Evolutionary conservation across 2,888 invertebrate species (phyloP), one percentile per base, ranked within the genome.

Genomic region (Agrotis puta): DNA sequence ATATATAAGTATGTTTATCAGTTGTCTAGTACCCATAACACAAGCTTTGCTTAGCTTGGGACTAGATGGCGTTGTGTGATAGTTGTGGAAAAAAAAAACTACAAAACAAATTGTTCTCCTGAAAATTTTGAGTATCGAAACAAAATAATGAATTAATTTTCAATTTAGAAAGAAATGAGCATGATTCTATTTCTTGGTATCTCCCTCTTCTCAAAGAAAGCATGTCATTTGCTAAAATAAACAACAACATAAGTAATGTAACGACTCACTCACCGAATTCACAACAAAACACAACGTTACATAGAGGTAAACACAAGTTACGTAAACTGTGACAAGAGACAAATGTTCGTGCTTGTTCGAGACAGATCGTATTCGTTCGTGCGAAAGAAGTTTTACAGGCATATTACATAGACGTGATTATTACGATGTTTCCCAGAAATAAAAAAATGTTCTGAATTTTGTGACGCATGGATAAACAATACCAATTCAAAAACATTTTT

Each of bases 291-390:
- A 27, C 14, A 24, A 64, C 39, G 9, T 45, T 27, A 39, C 57
- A 57, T 67, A 39, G 2, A 39, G 11, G 39, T 39, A 11, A 39
- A 39, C 39, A 39, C 50, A 18, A 18, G 50, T 79, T 72, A 79
- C 54, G 74, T 64, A 75, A 79, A 58, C 47, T 27, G 53, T 57
- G 57, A 45, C 61, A 57, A 22, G 51, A n/a, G 2, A 54, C 14
- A 75, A 33, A 78, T 69, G 14, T 58, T 57, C 48, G 33, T 45
- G n/a, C 18, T 56, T 14, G 27, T 63, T 48, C 22, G 48, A 14
- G 47, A 45, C 45, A 13, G 13, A 71, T 33, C 24, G 72, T 7
- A 48, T 18, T 24, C 16, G 43, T 50, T 59, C 22, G 33, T 59
- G 53, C 1, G 6, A 57, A 7, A 53, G 43, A 70, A 48, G 43